Base-by-base conservation (phyloP, 2,113 vertebrate species). In the Urocolius indicus region DNA sequence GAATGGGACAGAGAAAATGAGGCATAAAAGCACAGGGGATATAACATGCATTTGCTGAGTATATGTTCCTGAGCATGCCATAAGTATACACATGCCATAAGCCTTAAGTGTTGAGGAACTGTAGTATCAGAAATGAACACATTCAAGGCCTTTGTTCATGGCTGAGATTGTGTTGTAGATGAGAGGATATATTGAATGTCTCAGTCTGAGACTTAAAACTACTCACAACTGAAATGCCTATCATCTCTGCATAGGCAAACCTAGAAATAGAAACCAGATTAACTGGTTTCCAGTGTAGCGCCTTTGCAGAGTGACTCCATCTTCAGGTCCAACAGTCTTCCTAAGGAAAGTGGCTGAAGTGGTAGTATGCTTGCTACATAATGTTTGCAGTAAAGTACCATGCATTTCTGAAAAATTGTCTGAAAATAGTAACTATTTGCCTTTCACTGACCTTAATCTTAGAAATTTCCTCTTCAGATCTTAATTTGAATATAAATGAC, bases 401-500 rank as follows among this genome's bases (percentile, higher is more conserved):
- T 0, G 0, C 4, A 54, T 54, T 54, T 52, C 51, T 63, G 61
- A 80, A 89, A 29, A 16, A 49, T 1, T 32, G 0, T 21, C 58
- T 85, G 46, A 77, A 86, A 63, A 66, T 38, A 52, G 36, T 38
- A 75, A 24, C 34, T 73, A 26, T 69, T 93, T 96, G 54, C 54
- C 41, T 86, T 92, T 93, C 29, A 13, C 22, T 81, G 68, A 85
- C 59, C 65, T 78, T 88, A 63, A 86, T 68, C 34, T 77, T 66
- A 67, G 73, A 92, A 73, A 81, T 93, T 77, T 92, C 48, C 52
- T 92, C 48, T 74, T 84, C 48, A 55, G 13, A 52, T 51, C 18
- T 57, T 63, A 86, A 86, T 95, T 90, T 94, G 75, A 94, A 86
- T 84, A 90, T 61, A 94, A 92, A 78, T 89, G 74, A 72, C 57